Evolutionary conservation across 2,888 invertebrate species (phyloP), one percentile per base, ranked within the genome.

Genomic region (Tipula helvola): DNA sequence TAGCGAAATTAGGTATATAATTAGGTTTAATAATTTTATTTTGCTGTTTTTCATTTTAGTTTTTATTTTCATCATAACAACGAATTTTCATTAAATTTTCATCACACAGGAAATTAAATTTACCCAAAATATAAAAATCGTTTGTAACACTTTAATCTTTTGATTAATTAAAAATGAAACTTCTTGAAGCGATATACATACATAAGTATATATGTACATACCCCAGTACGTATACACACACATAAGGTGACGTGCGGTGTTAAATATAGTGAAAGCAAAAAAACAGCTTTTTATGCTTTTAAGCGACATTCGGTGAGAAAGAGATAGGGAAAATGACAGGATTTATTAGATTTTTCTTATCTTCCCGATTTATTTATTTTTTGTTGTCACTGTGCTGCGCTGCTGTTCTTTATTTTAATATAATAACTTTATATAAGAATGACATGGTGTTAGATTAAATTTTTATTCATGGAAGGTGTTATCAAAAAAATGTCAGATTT

Each of bases 381-480:
- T 71, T 71, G 18, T 12, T 10, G 28, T 71, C 71, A 71, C 8
- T 71, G 71, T 71, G 71, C 71, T 71, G 71, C 28, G 71, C 71
- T 71, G 71, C 71, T 71, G 71, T 71, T 18, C 71, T 71, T 71
- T 71, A 71, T 71, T 71, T 71, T 71, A 71, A 71, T 71, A 71
- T 71, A 71, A 71, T 71, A 71, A 71, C 71, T 71, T 28, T 28
- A 71, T 28, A 71, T 28, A 71, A 18, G 71, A 71, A 71, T 71
- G 71, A 71, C 71, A 71, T 18, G 71, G 71, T 71, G 71, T 71
- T 71, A 71, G 71, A 71, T 71, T 71, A 28, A 71, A 71, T 71
- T 71, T 71, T 71, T 71, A 71, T 71, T 71, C 71, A 71, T 71
- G 71, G 71, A 71, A 71, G 71, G 71, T 71, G 71, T 71, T 71